Base-by-base conservation (phyloP, 2,113 vertebrate species). In the Prionailurus viverrinus region DNA sequence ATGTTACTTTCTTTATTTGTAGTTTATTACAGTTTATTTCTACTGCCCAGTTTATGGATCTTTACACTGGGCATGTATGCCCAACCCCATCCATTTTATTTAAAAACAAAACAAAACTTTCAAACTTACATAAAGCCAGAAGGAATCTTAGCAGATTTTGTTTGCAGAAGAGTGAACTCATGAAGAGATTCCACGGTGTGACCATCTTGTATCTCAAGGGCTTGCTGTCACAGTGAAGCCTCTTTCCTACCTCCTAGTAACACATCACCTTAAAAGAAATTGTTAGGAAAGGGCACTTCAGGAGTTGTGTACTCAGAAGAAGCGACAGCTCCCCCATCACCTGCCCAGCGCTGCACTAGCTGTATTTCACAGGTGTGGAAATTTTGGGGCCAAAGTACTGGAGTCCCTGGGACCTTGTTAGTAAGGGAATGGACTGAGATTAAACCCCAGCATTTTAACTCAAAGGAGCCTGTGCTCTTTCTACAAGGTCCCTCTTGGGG, bases 401-500 rank as follows among this genome's bases (percentile, higher is more conserved):
- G 88, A 41, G 39, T 61, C 33, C 76, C 51, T 33, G 78, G 63
- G 23, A 41, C 5, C 58, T 12, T 19, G 58, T 29, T 76, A 29
- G 81, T 41, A 29, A 63, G 69, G 76, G 58, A 82, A 80, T 1
- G 19, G 41, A 65, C 94, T 61, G 71, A 82, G 36, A 83, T 71
- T 19, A 82, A 65, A 80, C 45, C 39, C 51, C 65, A 66, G 51
- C 16, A 21, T 71, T 87, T 92, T 87, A 61, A 80, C 69, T 90
- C 71, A 63, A 36, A 90, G 92, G 82, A 95, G 68, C 58, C 58
- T 63, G 1, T 66, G 31, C 51, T 74, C 6, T 74, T 82, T 85
- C 65, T 31, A 80, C 7, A 61, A 93, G 89, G 27, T 65, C 69
- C 68, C 88, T 96, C 96, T 78, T 53, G 88, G 96, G 76, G 76